Percentiles rank a stretch among this genome's conserved stretches.
Conservation (phyloP, 2,113 vertebrate species). For the Tychaedon coryphoeus region DNA sequence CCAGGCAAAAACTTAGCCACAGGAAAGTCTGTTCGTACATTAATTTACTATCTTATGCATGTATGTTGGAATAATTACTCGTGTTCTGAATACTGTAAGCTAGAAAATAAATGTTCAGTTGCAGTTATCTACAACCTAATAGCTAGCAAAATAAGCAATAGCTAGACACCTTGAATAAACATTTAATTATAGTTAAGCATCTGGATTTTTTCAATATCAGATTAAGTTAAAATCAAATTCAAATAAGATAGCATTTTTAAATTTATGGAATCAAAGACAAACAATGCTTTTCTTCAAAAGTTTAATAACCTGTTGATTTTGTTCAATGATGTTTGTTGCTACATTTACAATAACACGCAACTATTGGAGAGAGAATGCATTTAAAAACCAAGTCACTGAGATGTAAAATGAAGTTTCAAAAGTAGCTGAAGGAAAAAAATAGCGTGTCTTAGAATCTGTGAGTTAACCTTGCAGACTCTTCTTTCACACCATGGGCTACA, state of each 20-base stretch:
- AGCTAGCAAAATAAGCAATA: not conserved
- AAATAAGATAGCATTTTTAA: constrained; percentile 25
- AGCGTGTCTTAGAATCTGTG: not conserved
- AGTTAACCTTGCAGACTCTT: constrained; percentile 18
- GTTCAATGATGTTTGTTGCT: constrained; percentile 20
- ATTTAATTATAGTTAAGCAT: not conserved
- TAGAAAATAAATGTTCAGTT: not conserved
- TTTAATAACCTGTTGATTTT: constrained; percentile 33
- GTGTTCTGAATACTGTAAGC: not conserved
- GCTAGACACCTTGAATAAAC: not conserved
- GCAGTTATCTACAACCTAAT: not conserved
- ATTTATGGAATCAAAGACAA: not conserved
- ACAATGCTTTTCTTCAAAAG: constrained; percentile 11
- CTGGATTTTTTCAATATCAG: not conserved
- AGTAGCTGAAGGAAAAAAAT: constrained; percentile 28
- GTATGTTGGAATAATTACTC: constrained; percentile 6
- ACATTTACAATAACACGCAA: not conserved
- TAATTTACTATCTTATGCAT: not conserved
- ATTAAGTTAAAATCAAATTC: constrained; percentile 27
- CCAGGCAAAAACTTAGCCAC: constrained; percentile 27
- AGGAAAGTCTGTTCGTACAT: not conserved
- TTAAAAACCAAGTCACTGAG: constrained; percentile 34
- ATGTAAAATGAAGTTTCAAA: constrained; percentile 36
- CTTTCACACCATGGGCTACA: not conserved
- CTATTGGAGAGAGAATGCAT: not conserved